Conservation (phyloP, 2,888 invertebrate genomes). For the Odontomyia ornata region DNA sequence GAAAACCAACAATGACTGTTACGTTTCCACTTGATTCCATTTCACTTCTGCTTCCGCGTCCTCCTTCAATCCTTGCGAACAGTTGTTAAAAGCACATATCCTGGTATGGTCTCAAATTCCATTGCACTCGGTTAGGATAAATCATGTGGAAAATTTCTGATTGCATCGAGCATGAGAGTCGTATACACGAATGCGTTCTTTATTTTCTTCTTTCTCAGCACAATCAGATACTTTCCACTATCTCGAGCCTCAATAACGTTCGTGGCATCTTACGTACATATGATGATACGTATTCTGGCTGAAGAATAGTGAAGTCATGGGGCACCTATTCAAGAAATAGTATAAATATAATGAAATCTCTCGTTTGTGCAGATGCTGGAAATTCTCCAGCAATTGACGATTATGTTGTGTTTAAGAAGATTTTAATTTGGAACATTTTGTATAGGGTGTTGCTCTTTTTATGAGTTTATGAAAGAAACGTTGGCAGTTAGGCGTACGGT, state of each 20-base stretch:
- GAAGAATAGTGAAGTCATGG: neutral
- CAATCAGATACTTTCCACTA: slow-evolving; percentile 1
- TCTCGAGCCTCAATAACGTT: neutral
- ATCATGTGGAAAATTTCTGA: slow-evolving; percentile 31
- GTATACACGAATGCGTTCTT: slow-evolving; percentile 37
- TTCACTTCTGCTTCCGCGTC: neutral
- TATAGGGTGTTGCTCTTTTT: too few species aligned
- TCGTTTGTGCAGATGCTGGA: slow-evolving; percentile 23
- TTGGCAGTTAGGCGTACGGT: too few species aligned
- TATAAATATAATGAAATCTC: neutral
- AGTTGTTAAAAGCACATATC: slow-evolving; percentile 3
- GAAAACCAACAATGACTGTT: slow-evolving; percentile 11
- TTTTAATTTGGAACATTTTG: neutral
- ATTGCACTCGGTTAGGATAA: slow-evolving; percentile 3
- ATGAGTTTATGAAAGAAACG: too few species aligned
- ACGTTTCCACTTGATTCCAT: neutral
- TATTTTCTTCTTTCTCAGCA: too few species aligned
- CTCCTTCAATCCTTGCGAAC: too few species aligned
- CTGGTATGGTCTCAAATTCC: slow-evolving; percentile 27
- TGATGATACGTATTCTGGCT: neutral
- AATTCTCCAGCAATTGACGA: slow-evolving; percentile 12
- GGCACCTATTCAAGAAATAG: neutral
- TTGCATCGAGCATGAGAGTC: slow-evolving; percentile 34
- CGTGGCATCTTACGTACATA: too few species aligned
- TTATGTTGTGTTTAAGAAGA: neutral